Conservation (phyloP, 2,113 vertebrate species). For the Rhodinocichla rosea region DNA sequence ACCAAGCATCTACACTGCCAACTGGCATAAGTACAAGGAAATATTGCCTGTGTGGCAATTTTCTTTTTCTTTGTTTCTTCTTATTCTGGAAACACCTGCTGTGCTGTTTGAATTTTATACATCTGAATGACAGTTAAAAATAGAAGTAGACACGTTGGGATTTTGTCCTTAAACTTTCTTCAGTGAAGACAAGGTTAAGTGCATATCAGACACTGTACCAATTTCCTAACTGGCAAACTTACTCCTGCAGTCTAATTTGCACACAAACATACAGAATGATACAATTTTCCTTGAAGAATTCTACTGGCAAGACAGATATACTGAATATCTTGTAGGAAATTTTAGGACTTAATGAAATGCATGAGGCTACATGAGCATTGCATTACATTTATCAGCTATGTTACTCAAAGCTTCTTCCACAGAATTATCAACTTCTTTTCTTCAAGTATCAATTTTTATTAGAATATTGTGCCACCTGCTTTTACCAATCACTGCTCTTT, state of each 20-base stretch:
- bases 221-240: background rate
- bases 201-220: background rate
- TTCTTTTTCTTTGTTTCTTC: slow-evolving; percentile 34
- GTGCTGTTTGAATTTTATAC: slow-evolving; percentile 11
- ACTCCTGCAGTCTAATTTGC: background rate
- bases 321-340: background rate
- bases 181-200: background rate
- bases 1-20: background rate
- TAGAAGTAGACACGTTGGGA: background rate
- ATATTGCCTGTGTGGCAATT: background rate
- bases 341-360: background rate
- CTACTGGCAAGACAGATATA: background rate
- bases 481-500: background rate
- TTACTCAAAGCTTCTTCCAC: background rate
- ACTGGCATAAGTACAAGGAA: background rate
- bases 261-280: background rate
- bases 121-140: slow-evolving; percentile 37
- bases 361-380: background rate
- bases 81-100: background rate
- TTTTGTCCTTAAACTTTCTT: background rate
- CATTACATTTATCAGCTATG: background rate
- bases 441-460: background rate
- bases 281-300: background rate
- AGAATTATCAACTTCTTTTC: background rate
- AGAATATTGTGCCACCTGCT: background rate